A percentile compares a stretch with the other conserved stretches of the same genome.
phyloP scores from a whole-genome alignment of 2,797 vertebrate species.

The Naso thynnoides region DNA sequence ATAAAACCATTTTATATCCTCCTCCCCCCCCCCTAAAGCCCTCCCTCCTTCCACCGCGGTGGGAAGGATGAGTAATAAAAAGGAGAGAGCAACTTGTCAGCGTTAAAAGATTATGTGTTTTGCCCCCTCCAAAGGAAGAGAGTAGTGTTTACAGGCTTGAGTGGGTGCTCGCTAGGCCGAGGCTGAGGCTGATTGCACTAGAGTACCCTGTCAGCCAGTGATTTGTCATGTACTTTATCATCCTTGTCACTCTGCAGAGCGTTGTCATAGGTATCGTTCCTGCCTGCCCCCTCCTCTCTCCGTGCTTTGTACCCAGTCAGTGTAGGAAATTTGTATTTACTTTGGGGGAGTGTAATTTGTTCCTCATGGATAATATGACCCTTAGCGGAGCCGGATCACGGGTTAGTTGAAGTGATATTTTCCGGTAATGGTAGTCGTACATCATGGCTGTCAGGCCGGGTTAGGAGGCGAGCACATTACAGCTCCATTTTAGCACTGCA shows the following conservation, averaged over 20 bases:
- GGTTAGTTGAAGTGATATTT: constrained; percentile 99
- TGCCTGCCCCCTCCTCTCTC: constrained; percentile 76
- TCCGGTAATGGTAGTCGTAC: constrained; percentile 99
- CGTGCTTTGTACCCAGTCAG: constrained; percentile 89
- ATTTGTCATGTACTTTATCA: constrained; percentile 94
- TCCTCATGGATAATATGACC: constrained; percentile 99
- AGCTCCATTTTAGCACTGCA: constrained; percentile 99
- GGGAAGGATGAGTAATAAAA: constrained; percentile 86
- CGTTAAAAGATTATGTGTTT: constrained; percentile 87
- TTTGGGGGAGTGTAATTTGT: constrained; percentile 99
- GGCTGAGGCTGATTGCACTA: constrained; percentile 88
- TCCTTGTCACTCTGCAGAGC: constrained; percentile 88
- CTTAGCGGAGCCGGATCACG: constrained; percentile 99
- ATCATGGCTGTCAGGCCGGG: constrained; percentile 99
- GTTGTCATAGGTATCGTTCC: constrained; percentile 86
- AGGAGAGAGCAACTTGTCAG: constrained; percentile 81
- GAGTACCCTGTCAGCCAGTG: constrained; percentile 87
- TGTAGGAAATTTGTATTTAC: constrained; percentile 99
- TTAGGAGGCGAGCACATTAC: constrained; percentile 99
- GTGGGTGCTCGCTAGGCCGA: constrained; percentile 83
- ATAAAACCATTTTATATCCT: constrained; percentile 80
- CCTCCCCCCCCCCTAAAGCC: constrained; percentile 40
- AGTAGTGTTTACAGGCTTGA: constrained; percentile 89
- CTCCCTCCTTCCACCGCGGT: constrained; percentile 64
- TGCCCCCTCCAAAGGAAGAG: constrained; percentile 85